phyloP scores from a whole-genome alignment of 2,113 vertebrate genomes.

The Chloebia gouldiae region DNA sequence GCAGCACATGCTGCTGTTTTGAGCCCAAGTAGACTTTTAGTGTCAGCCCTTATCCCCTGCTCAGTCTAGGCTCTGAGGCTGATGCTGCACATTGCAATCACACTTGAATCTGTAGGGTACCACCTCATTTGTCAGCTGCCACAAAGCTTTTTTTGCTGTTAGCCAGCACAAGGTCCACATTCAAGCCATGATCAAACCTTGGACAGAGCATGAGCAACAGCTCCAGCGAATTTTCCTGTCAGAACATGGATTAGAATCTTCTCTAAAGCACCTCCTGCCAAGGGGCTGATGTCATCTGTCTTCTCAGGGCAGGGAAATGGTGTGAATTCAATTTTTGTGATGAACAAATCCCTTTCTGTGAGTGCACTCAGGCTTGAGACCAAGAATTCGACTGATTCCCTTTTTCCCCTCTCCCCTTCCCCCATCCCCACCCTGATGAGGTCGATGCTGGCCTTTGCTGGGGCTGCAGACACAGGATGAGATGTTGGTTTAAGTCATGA shows the following conservation, averaged over 20 bases:
- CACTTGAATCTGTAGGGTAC: constrained; percentile 53
- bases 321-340: constrained; percentile 27
- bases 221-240: constrained; percentile 60
- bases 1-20: constrained; percentile 28
- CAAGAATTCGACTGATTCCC: not conserved
- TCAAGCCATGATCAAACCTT: constrained; percentile 9
- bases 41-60: constrained; percentile 40
- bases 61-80: not conserved
- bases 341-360: constrained; percentile 31
- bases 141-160: constrained; percentile 45
- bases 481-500: not conserved
- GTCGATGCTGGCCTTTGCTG: not conserved
- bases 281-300: constrained; percentile 23
- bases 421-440: not conserved
- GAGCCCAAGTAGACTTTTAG: not conserved
- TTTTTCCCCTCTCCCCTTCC: not conserved
- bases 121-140: constrained; percentile 75
- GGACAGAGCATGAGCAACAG: constrained; percentile 61
- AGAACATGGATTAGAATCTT: constrained; percentile 48
- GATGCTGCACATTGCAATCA: constrained; percentile 49
- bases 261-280: constrained; percentile 49
- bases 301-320: not conserved
- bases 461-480: not conserved
- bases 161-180: not conserved
- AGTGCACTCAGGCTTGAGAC: not conserved